Base-by-base conservation (phyloP, 2,113 vertebrate genomes). In the Gila orcuttii region DNA sequence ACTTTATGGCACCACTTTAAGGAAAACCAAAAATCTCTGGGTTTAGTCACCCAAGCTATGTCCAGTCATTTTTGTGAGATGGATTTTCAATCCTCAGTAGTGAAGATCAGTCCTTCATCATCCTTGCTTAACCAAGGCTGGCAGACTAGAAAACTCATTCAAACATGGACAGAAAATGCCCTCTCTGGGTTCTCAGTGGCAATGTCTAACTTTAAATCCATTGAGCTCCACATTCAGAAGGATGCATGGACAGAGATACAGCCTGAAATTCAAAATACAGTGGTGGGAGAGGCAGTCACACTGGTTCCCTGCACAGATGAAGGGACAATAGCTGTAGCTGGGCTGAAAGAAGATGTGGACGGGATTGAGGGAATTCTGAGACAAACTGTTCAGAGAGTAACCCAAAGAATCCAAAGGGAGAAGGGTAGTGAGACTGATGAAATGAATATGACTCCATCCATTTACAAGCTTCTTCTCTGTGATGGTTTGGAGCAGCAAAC, bases 1-100 rank as follows among this genome's bases (percentile, higher is more conserved):
- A 84, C 90, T 60, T 31, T 97, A 73, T 95, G 93, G 90, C 88
- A n/a, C 31, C 96, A 96, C 82, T 91, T 98, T 3, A 86, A 90
- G 60, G 83, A 10, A 17, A 90, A 93, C 10, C 83, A n/a, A 1
- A 68, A 52, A 2, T 90, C 93, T 47, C 89, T 87, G 23, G 28
- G 94, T 2, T 42, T 86, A 31, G 89, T 98, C 90, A 89, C 8
- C 0, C 13, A 83, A 19, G 87, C 94, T 75, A 93, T 97, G 94
- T 82, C 39, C 0, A 55, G 17, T 31, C 90, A 84, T 55, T 93
- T 95, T 52, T 97, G 96, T 90, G 83, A 88, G 0, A 50, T 95
- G 0, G 33, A 10, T 31, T 84, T 92, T 21, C 6, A 42, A 39
- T 69, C 90, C 3, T 79, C 91, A 1, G 6, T 88, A 82, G 91